Evolutionary conservation across 92 coral and sea anemone species (phyloP).

Genomic region (Epizoanthus illoricatus): DNA sequence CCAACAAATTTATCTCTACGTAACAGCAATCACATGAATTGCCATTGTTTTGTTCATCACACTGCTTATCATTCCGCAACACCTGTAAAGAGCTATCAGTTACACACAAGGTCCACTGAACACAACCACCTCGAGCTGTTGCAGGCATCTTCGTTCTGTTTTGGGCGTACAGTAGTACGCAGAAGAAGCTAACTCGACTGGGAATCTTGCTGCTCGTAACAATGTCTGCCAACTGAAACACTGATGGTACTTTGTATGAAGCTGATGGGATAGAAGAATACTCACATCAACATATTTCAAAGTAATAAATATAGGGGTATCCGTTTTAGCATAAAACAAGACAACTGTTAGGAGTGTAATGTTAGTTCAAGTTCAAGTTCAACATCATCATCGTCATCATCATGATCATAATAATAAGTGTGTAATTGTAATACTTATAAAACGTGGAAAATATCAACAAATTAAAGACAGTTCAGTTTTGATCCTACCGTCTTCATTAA

Average conservation of each 20-base stretch:
- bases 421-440: no score
- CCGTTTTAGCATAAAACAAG: no score
- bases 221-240: neutral
- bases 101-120: constrained; percentile 1
- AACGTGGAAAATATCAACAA: no score
- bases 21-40: neutral
- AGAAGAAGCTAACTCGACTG: constrained; percentile 24
- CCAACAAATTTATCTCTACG: constrained; percentile 5
- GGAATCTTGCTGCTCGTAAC: neutral
- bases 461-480: no score
- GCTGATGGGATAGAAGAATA: neutral
- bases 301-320: no score
- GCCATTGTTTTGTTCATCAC: neutral
- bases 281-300: no score
- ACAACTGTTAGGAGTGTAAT: no score
- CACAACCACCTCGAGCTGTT: neutral
- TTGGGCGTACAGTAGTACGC: constrained; percentile 2
- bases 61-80: neutral
- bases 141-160: neutral
- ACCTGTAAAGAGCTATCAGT: constrained; percentile 22
- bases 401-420: no score
- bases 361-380: no score
- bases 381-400: no score
- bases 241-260: constrained; percentile 12
- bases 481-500: no score